These are phyloP conservation scores for Caenorhabditis zanzibari DNA, from an alignment of 2,888 invertebrate species.

Conservation along the genomic window DNA sequence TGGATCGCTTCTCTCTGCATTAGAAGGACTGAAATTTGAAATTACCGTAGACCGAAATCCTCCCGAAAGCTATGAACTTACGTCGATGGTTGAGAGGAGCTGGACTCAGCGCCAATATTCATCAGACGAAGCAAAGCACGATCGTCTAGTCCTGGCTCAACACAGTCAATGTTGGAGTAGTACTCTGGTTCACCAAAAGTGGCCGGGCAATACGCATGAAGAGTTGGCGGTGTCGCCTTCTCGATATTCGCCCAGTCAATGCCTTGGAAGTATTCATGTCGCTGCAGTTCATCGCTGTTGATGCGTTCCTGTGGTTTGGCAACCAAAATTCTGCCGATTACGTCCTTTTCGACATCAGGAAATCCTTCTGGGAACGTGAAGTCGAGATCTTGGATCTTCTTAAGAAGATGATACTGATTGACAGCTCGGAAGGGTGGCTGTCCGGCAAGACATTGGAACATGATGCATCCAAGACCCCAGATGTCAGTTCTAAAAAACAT, in stretches of 20 bases:
- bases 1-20: background rate
- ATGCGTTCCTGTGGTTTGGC: conserved; percentile 88
- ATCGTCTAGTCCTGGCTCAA: conserved; percentile 93
- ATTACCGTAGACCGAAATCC: no score
- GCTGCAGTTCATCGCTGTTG: conserved; percentile 88
- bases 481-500: conserved; percentile 88
- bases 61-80: conserved; percentile 6
- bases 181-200: conserved; percentile 87
- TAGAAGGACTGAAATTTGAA: conserved; percentile 23
- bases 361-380: conserved; percentile 96
- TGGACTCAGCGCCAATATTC: conserved; percentile 17
- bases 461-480: conserved; percentile 92
- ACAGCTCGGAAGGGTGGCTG: conserved; percentile 92
- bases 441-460: conserved; percentile 93
- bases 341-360: conserved; percentile 88
- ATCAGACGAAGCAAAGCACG: conserved; percentile 84
- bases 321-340: conserved; percentile 26
- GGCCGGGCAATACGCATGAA: conserved; percentile 89
- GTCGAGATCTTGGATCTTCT: conserved; percentile 92
- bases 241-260: conserved; percentile 91
- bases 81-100: conserved; percentile 39
- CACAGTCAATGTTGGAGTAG: conserved; percentile 84
- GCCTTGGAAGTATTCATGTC: conserved; percentile 92
- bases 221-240: conserved; percentile 67
- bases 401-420: conserved; percentile 96